Base-by-base conservation (phyloP, 2,888 invertebrate species). In the Drosophila stalkeri region DNA sequence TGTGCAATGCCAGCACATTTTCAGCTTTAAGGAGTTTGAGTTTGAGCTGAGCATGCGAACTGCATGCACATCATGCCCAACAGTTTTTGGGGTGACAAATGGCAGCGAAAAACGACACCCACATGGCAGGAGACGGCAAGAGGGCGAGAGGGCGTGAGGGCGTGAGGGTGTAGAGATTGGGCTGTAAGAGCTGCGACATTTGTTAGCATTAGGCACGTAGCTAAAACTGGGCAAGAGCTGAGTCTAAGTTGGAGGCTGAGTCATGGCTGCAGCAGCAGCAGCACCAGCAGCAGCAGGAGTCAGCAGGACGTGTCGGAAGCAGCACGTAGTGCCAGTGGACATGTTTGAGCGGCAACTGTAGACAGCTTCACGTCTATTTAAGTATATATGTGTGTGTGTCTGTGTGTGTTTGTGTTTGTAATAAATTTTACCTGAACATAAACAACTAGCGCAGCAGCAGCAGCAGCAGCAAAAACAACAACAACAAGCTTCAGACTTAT, bases 121-220 rank as follows among this genome's bases (percentile, higher is more conserved):
- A 35, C 37, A 9, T 2, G 12, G 18, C 12, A 52, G 20, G 52
- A 8, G 51, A 20, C 44, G 41, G 52, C 27, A 41, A 41, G 63
- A 51, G 51, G 18, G 43, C 12, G 20, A 8, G 12, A 16, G 37
- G 39, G 0, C 4, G 3, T 31, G 31, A 7, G 31, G 5, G 2
- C n/a, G 12, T 20, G 20, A n/a, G 47, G 27, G 31, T 5, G n/a
- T 2, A 59, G 18, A 56, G 67, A 70, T 33, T 27, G 37, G 37
- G n/a, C n/a, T 41, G 39, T 39, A 55, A 27, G 55, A 54, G 70
- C 59, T 57, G 74, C 69, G 74, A 76, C 82, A 80, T 86, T 86
- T 81, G 80, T 80, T 77, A 72, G 77, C 75, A 86, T 86, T 82
- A 82, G 78, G 69, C 78, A 86, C 80, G 84, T 80, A 81, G 64